phyloP scores from a whole-genome alignment of 2,888 invertebrate species.

The Chymomyza fuscimana region DNA sequence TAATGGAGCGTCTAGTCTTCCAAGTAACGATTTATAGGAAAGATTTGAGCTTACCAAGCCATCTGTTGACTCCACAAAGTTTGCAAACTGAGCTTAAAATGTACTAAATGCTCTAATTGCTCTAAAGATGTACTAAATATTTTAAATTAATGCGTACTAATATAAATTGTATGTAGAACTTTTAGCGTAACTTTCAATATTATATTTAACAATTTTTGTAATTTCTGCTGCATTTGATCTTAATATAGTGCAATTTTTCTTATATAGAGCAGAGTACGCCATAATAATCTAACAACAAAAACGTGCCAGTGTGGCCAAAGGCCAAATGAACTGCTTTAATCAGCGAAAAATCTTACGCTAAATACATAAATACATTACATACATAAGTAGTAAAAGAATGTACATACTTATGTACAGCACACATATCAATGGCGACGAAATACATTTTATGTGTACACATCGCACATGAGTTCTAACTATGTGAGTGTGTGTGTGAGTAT shows the following conservation, averaged over 20 bases:
- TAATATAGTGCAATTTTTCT: background rate
- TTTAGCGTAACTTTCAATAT: too few relatives aligned
- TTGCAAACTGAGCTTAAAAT: background rate
- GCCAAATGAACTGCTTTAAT: slow-evolving; percentile 30
- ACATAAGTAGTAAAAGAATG: slow-evolving; percentile 8
- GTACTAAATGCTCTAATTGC: background rate
- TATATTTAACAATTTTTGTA: too few relatives aligned
- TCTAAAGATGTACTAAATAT: too few relatives aligned
- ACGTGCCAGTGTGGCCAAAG: background rate
- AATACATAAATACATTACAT: slow-evolving; percentile 1
- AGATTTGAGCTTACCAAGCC: too few relatives aligned
- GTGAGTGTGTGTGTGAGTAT: slow-evolving; percentile 6
- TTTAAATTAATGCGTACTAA: too few relatives aligned
- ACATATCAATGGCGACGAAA: slow-evolving; percentile 41
- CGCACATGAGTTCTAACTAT: slow-evolving; percentile 15
- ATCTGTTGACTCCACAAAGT: too few relatives aligned
- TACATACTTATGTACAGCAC: slow-evolving; percentile 12
- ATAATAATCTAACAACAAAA: background rate
- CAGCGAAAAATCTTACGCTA: slow-evolving; percentile 32
- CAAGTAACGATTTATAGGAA: too few relatives aligned
- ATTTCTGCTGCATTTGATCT: background rate
- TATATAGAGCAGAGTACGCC: background rate
- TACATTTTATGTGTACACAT: slow-evolving; percentile 17
- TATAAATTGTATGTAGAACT: too few relatives aligned
- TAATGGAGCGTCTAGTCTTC: too few relatives aligned